These are phyloP conservation scores for Centropyge bicolor DNA, from an alignment of 2,797 vertebrate species.

Conservation along the genomic window DNA sequence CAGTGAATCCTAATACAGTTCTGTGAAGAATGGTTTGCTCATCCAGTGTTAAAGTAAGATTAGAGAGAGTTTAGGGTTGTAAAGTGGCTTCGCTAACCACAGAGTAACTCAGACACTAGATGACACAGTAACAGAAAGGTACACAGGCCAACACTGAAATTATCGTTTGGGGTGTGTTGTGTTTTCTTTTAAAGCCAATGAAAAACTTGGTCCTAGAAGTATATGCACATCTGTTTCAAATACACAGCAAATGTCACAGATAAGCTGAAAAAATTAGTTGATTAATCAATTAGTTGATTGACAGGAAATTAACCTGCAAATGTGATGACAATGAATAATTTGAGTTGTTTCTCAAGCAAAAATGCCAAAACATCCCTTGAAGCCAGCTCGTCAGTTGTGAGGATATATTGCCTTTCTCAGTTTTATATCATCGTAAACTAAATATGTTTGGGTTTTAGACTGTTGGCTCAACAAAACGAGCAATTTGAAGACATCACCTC, in stretches of 20 bases:
- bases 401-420: not conserved
- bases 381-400: not conserved
- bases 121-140: not conserved
- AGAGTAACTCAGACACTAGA: not conserved
- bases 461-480: not conserved
- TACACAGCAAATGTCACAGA: not conserved
- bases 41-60: constrained; percentile 20
- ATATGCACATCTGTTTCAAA: not conserved
- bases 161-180: not conserved
- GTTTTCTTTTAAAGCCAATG: not conserved
- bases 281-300: too few relatives aligned
- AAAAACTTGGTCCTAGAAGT: not conserved
- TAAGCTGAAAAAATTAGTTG: not conserved
- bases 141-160: not conserved
- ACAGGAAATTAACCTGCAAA: too few relatives aligned
- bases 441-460: not conserved
- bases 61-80: not conserved
- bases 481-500: too few relatives aligned
- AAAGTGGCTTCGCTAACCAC: not conserved
- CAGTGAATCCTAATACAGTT: constrained; percentile 16
- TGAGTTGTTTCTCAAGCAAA: too few relatives aligned
- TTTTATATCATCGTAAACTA: not conserved
- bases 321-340: too few relatives aligned
- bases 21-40: constrained; percentile 3
- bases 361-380: not conserved